Evolutionary conservation across 2,888 invertebrate species (phyloP), one percentile per base, ranked within the genome.

Genomic region (Coelogynopora nodosa): DNA sequence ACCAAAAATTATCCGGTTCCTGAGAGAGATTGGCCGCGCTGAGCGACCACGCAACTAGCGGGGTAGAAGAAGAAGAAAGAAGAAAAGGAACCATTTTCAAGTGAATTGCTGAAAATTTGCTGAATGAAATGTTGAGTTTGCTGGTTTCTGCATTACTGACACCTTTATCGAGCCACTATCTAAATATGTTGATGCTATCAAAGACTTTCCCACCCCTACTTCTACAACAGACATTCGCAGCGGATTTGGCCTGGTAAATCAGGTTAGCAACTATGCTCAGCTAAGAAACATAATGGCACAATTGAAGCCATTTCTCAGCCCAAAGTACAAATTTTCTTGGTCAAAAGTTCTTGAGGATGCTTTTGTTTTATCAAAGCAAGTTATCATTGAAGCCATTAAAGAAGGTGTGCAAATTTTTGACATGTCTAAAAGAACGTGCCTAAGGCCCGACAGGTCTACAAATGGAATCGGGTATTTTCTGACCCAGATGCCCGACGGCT

Each of bases 211-310:
- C 29, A 82, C 29, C 13, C 82, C 82, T 18, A 18, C 31, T 5
- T 30, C 30, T n/a, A 30, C 82, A 2, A 30, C 82, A 30, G 29
- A 82, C 31, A 82, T 82, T 82, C 29, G 82, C 1, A 89, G 88
- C 0, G 89, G 89, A 89, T 89, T 89, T 86, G 89, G 89, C 0
- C 88, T 89, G 18, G 84, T 89, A 0, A 89, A 88, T 85, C 89
- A 89, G 86, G 88, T 89, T 0, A 87, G 88, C 0, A 89, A 89
- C 67, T 86, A 88, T 0, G 89, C 89, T 84, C 88, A 86, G 49
- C 87, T 87, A 85, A 67, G 87, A 31, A 67, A 81, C 28, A 86
- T 85, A 31, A 88, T 88, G 88, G 84, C 86, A 31, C 88, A 88
- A 0, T 88, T 88, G 27, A 30, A 88, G 0, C 81, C 88, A 81